These are phyloP conservation scores for Stenodera caucasica DNA, from an alignment of 2,888 invertebrate species.

Conservation along the genomic window DNA sequence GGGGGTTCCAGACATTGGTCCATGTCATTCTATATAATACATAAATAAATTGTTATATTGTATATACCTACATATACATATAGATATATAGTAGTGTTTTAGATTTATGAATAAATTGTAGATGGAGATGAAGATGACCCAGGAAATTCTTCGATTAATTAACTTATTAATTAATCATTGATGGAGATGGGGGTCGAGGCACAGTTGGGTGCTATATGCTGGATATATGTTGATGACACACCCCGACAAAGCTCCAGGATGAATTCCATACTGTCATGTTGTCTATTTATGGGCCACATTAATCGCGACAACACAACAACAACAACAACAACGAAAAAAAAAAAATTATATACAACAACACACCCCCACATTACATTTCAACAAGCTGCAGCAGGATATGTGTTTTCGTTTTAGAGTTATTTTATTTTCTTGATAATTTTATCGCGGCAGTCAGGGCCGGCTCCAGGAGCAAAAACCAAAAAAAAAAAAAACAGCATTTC, in stretches of 20 bases:
- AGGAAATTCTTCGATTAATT: slow-evolving; percentile 15
- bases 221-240: too few relatives aligned
- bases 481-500: too few relatives aligned
- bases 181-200: background rate
- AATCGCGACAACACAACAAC: background rate
- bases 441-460: too few relatives aligned
- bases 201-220: background rate
- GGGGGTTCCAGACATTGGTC: slow-evolving; percentile 36
- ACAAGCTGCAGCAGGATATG: background rate
- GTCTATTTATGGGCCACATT: background rate
- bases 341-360: background rate
- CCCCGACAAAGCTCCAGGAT: background rate
- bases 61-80: slow-evolving; percentile 2
- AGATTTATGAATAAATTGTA: too few relatives aligned
- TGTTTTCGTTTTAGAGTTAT: background rate
- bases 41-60: slow-evolving; percentile 20
- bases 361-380: background rate
- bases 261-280: slow-evolving; percentile 1
- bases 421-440: too few relatives aligned
- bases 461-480: too few relatives aligned
- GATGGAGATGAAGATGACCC: background rate
- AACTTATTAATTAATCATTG: slow-evolving; percentile 27
- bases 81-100: background rate
- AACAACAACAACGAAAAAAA: background rate
- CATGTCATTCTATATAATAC: slow-evolving; percentile 33